Conservation (phyloP, 1,140 invertebrate species). For the Camponotus vicinus region DNA sequence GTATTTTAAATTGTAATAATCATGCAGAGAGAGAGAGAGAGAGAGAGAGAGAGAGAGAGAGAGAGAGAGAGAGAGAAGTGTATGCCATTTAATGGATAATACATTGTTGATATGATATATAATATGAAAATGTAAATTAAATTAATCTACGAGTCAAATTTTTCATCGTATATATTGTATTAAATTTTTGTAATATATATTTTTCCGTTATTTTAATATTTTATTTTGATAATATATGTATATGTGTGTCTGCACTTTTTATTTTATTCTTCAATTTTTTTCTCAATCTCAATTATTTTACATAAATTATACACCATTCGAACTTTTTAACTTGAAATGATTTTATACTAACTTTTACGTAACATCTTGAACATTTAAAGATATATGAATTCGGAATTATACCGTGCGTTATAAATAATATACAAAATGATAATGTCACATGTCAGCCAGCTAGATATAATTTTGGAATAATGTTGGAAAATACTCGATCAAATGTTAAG, state of each 20-base stretch:
- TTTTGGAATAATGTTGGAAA: slow-evolving; percentile 44
- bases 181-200: neutral
- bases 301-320: neutral
- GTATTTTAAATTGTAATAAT: neutral
- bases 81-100: slow-evolving; percentile 15
- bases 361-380: slow-evolving; percentile 27
- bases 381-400: slow-evolving; percentile 27
- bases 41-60: too few relatives aligned
- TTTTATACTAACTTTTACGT: neutral
- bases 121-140: neutral
- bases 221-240: neutral
- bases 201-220: neutral
- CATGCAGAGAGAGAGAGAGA: neutral
- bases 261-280: neutral
- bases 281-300: neutral
- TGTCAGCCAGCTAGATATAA: slow-evolving; percentile 32
- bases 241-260: neutral
- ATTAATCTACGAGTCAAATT: neutral
- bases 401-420: slow-evolving; percentile 20
- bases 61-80: too few relatives aligned
- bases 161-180: neutral
- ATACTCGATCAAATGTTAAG: slow-evolving; percentile 45
- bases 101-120: neutral
- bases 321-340: neutral
- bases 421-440: slow-evolving; percentile 43